Evolutionary conservation across 2,797 vertebrate species (phyloP).

Genomic region (Leptatherina wallacei): DNA sequence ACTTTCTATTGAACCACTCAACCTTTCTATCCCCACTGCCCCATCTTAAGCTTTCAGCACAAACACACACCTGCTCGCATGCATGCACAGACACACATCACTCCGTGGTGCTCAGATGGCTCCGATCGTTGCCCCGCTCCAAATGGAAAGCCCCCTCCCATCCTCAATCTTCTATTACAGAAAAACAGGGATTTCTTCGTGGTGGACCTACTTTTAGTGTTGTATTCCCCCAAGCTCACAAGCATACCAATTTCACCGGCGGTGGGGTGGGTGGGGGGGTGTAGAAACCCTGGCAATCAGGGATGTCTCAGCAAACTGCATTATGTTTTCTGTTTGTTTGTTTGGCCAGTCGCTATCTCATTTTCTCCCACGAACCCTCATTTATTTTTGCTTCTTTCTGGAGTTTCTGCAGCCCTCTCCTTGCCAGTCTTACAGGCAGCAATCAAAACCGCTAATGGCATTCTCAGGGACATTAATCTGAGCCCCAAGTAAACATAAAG

Average conservation of each 20-base stretch:
- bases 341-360: slow-evolving; percentile 28
- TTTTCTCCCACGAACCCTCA: slow-evolving; percentile 26
- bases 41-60: slow-evolving; percentile 27
- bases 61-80: neutral
- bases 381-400: slow-evolving; percentile 39
- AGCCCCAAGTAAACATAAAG: slow-evolving; percentile 61
- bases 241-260: slow-evolving; percentile 8
- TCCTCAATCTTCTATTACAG: slow-evolving; percentile 7
- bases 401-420: slow-evolving; percentile 31
- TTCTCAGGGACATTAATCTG: slow-evolving; percentile 60
- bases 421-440: slow-evolving; percentile 42
- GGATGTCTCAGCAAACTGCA: slow-evolving; percentile 28
- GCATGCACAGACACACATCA: slow-evolving; percentile 9
- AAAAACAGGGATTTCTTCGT: slow-evolving; percentile 18
- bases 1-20: slow-evolving; percentile 53
- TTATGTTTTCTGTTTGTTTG: slow-evolving; percentile 45
- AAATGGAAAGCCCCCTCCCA: slow-evolving; percentile 15
- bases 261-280: slow-evolving; percentile 1
- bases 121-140: slow-evolving; percentile 29
- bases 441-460: slow-evolving; percentile 62
- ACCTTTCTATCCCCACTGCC: slow-evolving; percentile 27
- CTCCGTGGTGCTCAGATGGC: slow-evolving; percentile 20
- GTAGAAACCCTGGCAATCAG: slow-evolving; percentile 32
- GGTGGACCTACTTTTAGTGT: neutral
- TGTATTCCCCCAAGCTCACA: neutral